Conservation (phyloP, 2,888 invertebrate species). For the Sussaba pulchella region DNA sequence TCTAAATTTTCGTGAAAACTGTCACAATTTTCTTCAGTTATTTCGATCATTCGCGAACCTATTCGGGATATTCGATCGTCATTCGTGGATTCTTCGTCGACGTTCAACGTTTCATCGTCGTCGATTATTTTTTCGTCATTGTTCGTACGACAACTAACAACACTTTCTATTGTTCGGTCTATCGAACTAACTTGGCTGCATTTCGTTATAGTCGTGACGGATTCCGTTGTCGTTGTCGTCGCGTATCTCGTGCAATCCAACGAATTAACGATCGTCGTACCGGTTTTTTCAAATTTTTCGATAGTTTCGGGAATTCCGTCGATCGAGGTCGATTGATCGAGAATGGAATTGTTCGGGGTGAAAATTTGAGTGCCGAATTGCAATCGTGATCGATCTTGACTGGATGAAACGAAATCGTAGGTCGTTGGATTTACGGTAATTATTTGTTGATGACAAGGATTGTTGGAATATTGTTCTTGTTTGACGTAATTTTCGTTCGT, state of each 20-base stretch:
- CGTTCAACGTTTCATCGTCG: slow-evolving; percentile 63
- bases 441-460: slow-evolving; percentile 76
- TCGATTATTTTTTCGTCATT: slow-evolving; percentile 65
- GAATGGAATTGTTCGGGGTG: slow-evolving; percentile 16
- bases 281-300: slow-evolving; percentile 79
- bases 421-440: slow-evolving; percentile 73
- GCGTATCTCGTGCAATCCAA: slow-evolving; percentile 78
- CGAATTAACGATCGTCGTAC: slow-evolving; percentile 77
- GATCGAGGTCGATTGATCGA: slow-evolving; percentile 19
- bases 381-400: slow-evolving; percentile 54
- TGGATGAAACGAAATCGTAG: slow-evolving; percentile 78
- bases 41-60: slow-evolving; percentile 78
- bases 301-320: slow-evolving; percentile 72
- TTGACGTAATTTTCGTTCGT: slow-evolving; percentile 75
- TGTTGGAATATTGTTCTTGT: slow-evolving; percentile 76
- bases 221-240: slow-evolving; percentile 70
- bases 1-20: slow-evolving; percentile 82
- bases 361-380: slow-evolving; percentile 38
- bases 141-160: slow-evolving; percentile 72
- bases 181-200: slow-evolving; percentile 76
- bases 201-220: slow-evolving; percentile 57
- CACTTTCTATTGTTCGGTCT: slow-evolving; percentile 79
- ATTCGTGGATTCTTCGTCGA: slow-evolving; percentile 66
- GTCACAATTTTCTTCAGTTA: slow-evolving; percentile 82
- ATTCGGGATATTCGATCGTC: slow-evolving; percentile 67